Base-by-base conservation (phyloP, 1,140 invertebrate species). In the Pentalonia nigronervosa region DNA sequence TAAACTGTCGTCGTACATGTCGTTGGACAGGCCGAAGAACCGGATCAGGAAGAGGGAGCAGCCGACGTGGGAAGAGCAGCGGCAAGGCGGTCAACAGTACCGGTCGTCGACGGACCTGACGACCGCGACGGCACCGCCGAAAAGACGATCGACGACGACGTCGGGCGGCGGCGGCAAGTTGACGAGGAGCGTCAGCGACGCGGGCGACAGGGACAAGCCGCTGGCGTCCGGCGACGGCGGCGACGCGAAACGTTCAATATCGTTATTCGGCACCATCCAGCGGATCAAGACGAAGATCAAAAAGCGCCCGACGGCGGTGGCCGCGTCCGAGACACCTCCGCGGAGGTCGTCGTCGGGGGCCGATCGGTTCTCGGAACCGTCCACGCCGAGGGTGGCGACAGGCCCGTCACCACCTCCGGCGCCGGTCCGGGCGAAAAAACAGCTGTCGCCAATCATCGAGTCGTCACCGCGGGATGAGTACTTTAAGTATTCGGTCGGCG, bases 381-480 rank as follows among this genome's bases (percentile, higher is more conserved):
- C 56, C 67, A 21, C 30, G n/a, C 7, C 87, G 21, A 34, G 50
- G 41, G 34, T n/a, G 20, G 6, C 23, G n/a, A 41, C 60, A n/a
- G 92, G 41, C 23, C 76, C 84, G 34, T 36, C 91, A 17, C 93
- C 84, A n/a, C 87, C 89, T n/a, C 83, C 81, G 45, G 84, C 93
- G 23, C 93, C 94, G 11, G 94, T 89, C 21, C 94, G 95, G 3
- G 95, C 94, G 93, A 97, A 96, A 94, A 96, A 96, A 92, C 97
- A 97, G 94, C 94, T 97, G n/a, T 97, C 97, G 34, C 97, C 97
- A 0, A 97, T 97, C 93, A 97, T 97, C 90, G 97, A 97, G 95
- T 95, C 95, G 95, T 96, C 95, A 95, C 95, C 96, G 94, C 94
- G 96, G 81, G 96, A 97, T 95, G 97, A 97, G 94, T 97, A 97